Evolutionary conservation across 2,888 invertebrate genomes (phyloP), one percentile per base, ranked within the genome.

Genomic region (Atrina japonica): DNA sequence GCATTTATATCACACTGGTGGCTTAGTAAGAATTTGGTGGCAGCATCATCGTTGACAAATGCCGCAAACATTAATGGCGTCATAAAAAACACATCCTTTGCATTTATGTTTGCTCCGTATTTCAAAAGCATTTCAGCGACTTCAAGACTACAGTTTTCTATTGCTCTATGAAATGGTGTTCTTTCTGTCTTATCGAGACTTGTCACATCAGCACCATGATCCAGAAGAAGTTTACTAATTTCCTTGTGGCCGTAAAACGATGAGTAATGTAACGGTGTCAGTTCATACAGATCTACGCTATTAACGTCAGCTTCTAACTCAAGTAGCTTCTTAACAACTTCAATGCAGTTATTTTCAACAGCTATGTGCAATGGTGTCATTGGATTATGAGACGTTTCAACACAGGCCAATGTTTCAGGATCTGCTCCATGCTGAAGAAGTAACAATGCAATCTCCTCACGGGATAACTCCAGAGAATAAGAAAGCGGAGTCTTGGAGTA

Each of bases 401-500:
- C 35, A 23, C 21, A 40, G 9, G 56, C 56, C 40, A 40, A 7
- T 21, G 30, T 56, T 29, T 56, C 56, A 35, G 56, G 56, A 23
- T 56, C 23, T 1, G 56, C 56, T 35, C 56, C 56, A n/a, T 14
- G 23, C 18, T 35, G 21, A n/a, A 56, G 56, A 35, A 56, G 56
- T 21, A 40, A 40, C 5, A 35, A 14, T 5, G 56, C 56, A 40
- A 56, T 56, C 7, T 56, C 40, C 35, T 56, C 56, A 21, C 14
- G 14, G 23, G 23, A 21, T 16, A 18, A 23, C 9, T 56, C 56
- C 40, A 56, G 40, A 21, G 56, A n/a, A 40, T 56, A 56, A 21
- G 56, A 56, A 5, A 56, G 23, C n/a, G 56, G 56, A 16, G 56
- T 56, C 56, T 56, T 56, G 3, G 56, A 56, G 40, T 56, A 56